phyloP scores from a whole-genome alignment of 2,888 invertebrate genomes.

The Oligia strigilis region DNA sequence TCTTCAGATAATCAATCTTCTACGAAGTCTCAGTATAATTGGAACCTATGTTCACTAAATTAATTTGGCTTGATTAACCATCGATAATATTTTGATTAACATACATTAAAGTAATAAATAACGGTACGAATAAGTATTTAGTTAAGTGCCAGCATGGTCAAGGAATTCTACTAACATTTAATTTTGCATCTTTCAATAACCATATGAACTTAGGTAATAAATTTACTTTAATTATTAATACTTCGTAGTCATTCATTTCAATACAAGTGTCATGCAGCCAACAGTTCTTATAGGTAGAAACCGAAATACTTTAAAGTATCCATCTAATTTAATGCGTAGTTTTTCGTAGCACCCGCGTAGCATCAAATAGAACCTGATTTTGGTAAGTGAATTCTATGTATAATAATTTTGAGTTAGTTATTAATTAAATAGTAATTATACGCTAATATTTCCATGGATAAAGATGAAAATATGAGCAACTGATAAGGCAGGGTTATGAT shows the following conservation, averaged over 20 bases:
- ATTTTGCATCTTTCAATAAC: conserved; percentile 49
- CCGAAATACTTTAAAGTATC: neutral
- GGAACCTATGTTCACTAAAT: neutral
- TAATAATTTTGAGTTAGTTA: neutral
- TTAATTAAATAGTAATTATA: neutral
- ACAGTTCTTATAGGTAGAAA: neutral
- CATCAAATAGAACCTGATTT: neutral
- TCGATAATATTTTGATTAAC: conserved; percentile 6
- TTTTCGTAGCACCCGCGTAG: conserved; percentile 6
- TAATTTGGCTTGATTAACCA: conserved; percentile 11
- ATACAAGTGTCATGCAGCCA: neutral
- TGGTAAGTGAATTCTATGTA: neutral
- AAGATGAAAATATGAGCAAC: neutral
- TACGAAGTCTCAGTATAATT: neutral
- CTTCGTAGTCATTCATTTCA: neutral
- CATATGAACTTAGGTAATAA: conserved; percentile 32
- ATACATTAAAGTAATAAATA: conserved; percentile 15
- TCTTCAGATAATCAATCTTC: neutral
- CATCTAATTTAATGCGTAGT: neutral
- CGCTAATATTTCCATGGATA: neutral
- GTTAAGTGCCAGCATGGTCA: conserved; percentile 60
- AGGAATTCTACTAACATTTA: conserved; percentile 72
- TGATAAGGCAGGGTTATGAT: neutral
- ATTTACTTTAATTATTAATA: conserved; percentile 12
- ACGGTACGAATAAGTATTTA: conserved; percentile 23